Conservation (phyloP, 2,797 vertebrate species). For the Epinephelus coioides region DNA sequence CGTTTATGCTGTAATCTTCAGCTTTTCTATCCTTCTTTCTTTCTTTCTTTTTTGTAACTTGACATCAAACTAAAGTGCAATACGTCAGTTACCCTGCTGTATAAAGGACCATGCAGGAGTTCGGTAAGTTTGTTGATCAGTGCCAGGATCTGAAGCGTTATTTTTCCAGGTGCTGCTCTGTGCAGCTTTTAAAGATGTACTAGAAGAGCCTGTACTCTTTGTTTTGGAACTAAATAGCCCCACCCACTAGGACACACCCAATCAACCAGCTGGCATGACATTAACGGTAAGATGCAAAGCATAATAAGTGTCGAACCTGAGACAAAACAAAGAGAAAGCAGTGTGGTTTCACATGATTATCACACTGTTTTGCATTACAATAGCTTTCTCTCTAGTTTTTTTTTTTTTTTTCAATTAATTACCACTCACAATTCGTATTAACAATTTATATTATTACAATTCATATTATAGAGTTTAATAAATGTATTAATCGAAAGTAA, state of each 20-base stretch:
- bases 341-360: background rate
- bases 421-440: too few species aligned
- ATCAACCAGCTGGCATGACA: background rate
- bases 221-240: slow-evolving; percentile 14
- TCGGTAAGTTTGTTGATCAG: slow-evolving; percentile 15
- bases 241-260: slow-evolving; percentile 30
- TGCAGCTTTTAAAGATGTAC: slow-evolving; percentile 15
- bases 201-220: slow-evolving; percentile 7
- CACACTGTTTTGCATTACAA: background rate
- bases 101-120: background rate
- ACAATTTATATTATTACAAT: too few species aligned
- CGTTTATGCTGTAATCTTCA: background rate
- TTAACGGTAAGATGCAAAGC: background rate
- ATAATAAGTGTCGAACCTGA: background rate
- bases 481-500: background rate
- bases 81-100: background rate
- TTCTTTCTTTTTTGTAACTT: background rate
- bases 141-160: slow-evolving; percentile 20
- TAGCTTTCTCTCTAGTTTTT: background rate
- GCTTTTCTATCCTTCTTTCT: background rate
- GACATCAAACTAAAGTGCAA: background rate
- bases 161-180: slow-evolving; percentile 29
- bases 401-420: background rate
- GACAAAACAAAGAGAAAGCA: background rate
- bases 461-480: background rate